These are phyloP conservation scores for Dichetophora obliterata DNA, from an alignment of 2,888 invertebrate genomes.

Conservation along the genomic window DNA sequence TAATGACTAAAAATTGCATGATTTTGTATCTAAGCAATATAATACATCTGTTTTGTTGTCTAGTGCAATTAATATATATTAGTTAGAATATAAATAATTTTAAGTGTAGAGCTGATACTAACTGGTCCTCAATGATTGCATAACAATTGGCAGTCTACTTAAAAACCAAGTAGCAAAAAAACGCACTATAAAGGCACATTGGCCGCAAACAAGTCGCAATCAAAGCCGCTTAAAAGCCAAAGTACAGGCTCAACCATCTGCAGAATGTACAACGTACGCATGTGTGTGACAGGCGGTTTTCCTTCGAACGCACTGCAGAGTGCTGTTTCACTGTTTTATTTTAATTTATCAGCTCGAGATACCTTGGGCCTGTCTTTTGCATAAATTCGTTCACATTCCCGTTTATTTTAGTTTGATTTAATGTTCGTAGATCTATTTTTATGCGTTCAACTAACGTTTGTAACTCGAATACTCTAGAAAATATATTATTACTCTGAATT, in stretches of 20 bases:
- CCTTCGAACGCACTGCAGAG: conserved; percentile 24
- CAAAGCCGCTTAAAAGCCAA: neutral
- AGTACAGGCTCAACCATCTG: neutral
- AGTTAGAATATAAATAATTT: neutral
- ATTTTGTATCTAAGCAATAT: neutral
- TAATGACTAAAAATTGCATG: neutral
- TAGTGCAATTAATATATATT: too few relatives aligned
- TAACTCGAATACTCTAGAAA: neutral
- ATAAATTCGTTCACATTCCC: conserved; percentile 30
- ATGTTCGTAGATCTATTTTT: neutral
- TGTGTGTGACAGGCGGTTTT: conserved; percentile 25
- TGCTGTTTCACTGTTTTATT: conserved; percentile 9
- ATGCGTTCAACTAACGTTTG: neutral
- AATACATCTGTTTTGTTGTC: too few relatives aligned
- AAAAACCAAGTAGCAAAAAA: neutral
- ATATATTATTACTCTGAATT: neutral
- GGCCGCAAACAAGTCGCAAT: neutral
- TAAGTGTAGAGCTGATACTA: neutral
- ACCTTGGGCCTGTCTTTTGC: conserved; percentile 23
- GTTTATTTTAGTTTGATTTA: conserved; percentile 10
- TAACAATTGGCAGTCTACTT: conserved; percentile 3
- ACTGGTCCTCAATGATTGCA: conserved; percentile 8
- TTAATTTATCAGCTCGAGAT: neutral
- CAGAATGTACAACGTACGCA: conserved; percentile 5
- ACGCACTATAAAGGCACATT: neutral